These are phyloP conservation scores for Galleria mellonella DNA, from an alignment of 1,140 invertebrate species.

Conservation along the genomic window DNA sequence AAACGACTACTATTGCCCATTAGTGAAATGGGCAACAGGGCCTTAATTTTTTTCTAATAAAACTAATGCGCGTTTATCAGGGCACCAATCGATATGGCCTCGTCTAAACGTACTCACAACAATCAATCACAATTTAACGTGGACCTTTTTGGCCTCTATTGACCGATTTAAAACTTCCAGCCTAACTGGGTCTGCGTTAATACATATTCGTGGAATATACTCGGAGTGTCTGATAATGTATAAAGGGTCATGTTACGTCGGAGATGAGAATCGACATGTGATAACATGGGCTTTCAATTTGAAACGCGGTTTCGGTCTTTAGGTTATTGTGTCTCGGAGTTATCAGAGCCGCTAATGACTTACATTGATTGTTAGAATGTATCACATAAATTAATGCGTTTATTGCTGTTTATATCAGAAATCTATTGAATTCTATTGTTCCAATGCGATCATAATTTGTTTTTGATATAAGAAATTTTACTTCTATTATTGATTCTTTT, in stretches of 20 bases:
- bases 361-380: not conserved
- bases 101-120: conserved; percentile 16
- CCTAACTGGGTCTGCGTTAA: conserved; percentile 13
- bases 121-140: conserved; percentile 59
- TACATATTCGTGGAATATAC: not conserved
- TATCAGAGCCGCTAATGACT: conserved; percentile 1
- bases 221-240: not conserved
- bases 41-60: conserved; percentile 39
- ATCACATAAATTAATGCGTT: too few relatives aligned
- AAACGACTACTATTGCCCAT: not conserved
- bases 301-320: conserved; percentile 10
- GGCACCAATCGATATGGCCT: conserved; percentile 45
- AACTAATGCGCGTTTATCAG: conserved; percentile 55
- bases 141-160: conserved; percentile 27
- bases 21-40: conserved; percentile 1
- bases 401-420: too few relatives aligned
- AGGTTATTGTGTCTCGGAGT: conserved; percentile 2
- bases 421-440: too few relatives aligned
- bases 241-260: conserved; percentile 3
- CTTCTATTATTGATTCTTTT: too few relatives aligned
- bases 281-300: conserved; percentile 3
- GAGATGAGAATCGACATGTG: conserved; percentile 4
- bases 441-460: too few relatives aligned
- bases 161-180: conserved; percentile 26
- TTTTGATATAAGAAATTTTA: too few relatives aligned